A percentile compares a stretch with the other conserved stretches of the same genome.
phyloP scores from a whole-genome alignment of 2,113 vertebrate species.

The Pelvicachromis taeniatus region DNA sequence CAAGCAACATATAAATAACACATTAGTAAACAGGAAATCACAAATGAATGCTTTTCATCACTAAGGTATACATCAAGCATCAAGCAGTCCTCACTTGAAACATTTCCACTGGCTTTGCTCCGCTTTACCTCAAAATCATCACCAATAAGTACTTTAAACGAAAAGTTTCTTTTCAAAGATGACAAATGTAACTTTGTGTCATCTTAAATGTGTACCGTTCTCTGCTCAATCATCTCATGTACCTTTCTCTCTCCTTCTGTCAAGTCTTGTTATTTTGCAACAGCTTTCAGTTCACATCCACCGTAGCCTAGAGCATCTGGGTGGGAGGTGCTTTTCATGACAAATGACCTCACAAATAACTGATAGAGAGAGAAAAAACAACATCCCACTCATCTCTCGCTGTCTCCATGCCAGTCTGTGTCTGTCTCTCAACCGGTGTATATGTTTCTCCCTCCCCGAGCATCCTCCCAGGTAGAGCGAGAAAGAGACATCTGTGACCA shows the following conservation, averaged over 20 bases:
- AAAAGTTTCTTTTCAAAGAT: background rate
- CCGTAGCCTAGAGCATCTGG: constrained; percentile 23
- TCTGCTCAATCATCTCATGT: background rate
- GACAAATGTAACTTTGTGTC: background rate
- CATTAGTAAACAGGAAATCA: background rate
- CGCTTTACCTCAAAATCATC: background rate
- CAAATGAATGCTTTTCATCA: background rate
- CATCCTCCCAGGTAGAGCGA: background rate
- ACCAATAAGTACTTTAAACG: background rate
- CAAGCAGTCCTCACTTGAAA: background rate
- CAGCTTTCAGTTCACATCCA: constrained; percentile 1
- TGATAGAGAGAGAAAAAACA: constrained; percentile 19
- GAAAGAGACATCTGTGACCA: background rate
- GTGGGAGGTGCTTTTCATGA: constrained; percentile 23
- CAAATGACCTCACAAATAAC: constrained; percentile 45
- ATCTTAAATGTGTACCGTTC: background rate
- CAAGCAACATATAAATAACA: background rate
- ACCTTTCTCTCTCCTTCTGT: background rate
- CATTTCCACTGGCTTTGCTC: background rate
- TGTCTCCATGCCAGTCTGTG: background rate
- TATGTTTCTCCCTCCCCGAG: background rate
- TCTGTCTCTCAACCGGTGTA: background rate
- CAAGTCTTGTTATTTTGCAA: constrained; percentile 1
- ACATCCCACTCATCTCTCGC: background rate
- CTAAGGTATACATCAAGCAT: background rate